Evolutionary conservation across 2,113 vertebrate species (phyloP).

Genomic region (Chaetodon trifascialis): DNA sequence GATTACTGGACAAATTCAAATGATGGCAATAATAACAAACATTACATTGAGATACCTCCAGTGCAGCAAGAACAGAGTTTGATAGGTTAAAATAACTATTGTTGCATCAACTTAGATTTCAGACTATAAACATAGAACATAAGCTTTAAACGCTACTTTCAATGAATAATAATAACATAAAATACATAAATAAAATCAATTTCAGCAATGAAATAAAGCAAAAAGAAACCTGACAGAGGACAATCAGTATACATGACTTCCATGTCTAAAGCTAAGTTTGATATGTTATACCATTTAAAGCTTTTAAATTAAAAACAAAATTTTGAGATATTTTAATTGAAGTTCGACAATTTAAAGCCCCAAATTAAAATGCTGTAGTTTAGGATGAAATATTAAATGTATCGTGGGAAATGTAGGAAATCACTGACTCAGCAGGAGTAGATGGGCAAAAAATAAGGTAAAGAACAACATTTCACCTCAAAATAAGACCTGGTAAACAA

Average conservation of each 20-base stretch:
- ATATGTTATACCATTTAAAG: background rate
- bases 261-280: background rate
- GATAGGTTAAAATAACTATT: background rate
- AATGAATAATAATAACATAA: background rate
- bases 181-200: background rate
- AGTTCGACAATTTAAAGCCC: no score
- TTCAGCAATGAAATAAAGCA: background rate
- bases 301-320: background rate
- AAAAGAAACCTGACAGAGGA: background rate
- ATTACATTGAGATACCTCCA: background rate
- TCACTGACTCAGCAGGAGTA: background rate
- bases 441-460: background rate
- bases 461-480: background rate
- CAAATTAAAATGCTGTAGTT: no score
- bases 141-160: background rate
- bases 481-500: background rate
- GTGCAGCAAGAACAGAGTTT: background rate
- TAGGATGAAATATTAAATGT: background rate
- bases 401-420: constrained; percentile 7
- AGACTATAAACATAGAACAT: background rate
- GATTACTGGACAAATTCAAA: background rate
- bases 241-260: background rate
- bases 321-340: no score
- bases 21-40: background rate
- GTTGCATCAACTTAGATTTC: background rate